Conservation (phyloP, 2,888 invertebrate species). For the Rutpela maculata region DNA sequence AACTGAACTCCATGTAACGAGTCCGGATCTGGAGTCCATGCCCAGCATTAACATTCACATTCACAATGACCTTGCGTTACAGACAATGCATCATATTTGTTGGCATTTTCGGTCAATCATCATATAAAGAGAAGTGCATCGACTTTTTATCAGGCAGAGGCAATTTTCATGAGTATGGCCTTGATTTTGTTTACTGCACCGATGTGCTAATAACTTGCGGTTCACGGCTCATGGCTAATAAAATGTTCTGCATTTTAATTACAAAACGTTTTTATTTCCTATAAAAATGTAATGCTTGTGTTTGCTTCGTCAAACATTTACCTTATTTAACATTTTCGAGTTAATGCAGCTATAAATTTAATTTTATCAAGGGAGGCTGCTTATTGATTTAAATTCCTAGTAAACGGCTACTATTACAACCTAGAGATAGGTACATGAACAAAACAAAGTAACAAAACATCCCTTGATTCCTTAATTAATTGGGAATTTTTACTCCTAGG, state of each 20-base stretch:
- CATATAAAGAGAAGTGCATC: conserved; percentile 68
- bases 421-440: neutral
- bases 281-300: neutral
- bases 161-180: conserved; percentile 65
- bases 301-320: neutral
- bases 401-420: neutral
- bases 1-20: conserved; percentile 22
- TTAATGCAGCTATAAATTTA: neutral
- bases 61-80: conserved; percentile 66
- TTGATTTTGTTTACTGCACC: conserved; percentile 67
- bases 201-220: conserved; percentile 64
- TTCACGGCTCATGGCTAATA: conserved; percentile 61
- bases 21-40: conserved; percentile 66
- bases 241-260: conserved; percentile 50
- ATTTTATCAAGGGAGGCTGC: neutral
- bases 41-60: conserved; percentile 66
- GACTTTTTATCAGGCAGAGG: conserved; percentile 68
- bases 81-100: conserved; percentile 70
- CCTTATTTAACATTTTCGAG: neutral
- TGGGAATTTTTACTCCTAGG: neutral
- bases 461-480: neutral
- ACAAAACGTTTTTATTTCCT: conserved; percentile 4
- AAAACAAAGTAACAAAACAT: neutral
- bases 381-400: neutral
- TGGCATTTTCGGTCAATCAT: conserved; percentile 68